phyloP scores from a whole-genome alignment of 1,140 invertebrate genomes.

The Drosophila lini region DNA sequence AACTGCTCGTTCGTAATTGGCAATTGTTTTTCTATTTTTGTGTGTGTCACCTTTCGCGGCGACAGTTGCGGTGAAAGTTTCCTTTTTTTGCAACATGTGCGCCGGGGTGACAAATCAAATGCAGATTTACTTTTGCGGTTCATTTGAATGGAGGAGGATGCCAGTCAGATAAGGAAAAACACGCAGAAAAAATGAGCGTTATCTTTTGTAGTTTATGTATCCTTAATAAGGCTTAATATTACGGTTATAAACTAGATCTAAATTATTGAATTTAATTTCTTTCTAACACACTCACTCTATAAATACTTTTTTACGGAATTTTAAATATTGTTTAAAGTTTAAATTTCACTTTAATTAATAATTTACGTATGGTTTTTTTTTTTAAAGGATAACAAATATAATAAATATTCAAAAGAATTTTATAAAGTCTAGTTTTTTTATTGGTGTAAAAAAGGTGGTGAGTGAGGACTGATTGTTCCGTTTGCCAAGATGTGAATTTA shows the following conservation, averaged over 20 bases:
- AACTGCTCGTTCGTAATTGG: conserved; percentile 68
- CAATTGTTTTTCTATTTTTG: conserved; percentile 78
- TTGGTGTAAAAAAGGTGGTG: not conserved
- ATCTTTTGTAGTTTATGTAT: not conserved
- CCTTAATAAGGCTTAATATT: too few species aligned
- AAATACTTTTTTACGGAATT: too few species aligned
- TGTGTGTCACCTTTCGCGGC: conserved; percentile 55
- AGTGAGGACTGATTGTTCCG: not conserved
- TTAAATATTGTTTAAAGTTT: not conserved
- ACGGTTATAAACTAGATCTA: too few species aligned
- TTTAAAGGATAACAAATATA: too few species aligned
- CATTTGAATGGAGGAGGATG: conserved; percentile 61
- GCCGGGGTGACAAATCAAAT: conserved; percentile 59
- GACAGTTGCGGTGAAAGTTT: conserved; percentile 50
- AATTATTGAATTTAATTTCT: too few species aligned
- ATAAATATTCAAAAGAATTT: not conserved
- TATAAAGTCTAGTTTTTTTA: not conserved
- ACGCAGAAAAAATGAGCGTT: not conserved
- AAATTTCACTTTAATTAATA: not conserved
- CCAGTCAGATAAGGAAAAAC: conserved; percentile 13
- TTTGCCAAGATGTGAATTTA: conserved; percentile 38
- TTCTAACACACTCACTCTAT: too few species aligned
- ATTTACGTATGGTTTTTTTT: too few species aligned
- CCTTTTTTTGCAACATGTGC: conserved; percentile 69
- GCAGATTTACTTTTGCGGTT: conserved; percentile 57